Base-by-base conservation (phyloP, 2,797 vertebrate species). In the Gymnopithys bicolor region DNA sequence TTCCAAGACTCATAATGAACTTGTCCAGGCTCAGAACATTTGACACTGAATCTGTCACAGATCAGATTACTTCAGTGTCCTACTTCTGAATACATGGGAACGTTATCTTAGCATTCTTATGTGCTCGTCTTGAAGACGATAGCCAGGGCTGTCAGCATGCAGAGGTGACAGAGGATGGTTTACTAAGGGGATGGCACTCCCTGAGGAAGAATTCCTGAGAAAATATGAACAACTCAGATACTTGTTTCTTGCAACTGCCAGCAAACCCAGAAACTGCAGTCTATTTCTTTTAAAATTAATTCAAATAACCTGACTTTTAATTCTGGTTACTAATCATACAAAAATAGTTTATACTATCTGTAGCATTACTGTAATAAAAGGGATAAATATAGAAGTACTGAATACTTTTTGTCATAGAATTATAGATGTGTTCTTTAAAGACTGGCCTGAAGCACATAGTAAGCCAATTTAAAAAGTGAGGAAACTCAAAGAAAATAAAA, bases 31-130 rank as follows among this genome's bases (percentile, higher is more conserved):
- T 90, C 87, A 78, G 76, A 92, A 86, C 82, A 76, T 94, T 93
- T 95, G 91, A 92, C 92, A 82, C 91, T 32, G 83, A 85, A 84
- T 91, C 94, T 94, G 92, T 93, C 84, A 93, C 1, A 37, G 80
- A 94, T 82, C 93, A 94, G 94, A 94, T 96, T 97, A 95, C 52
- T 63, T 67, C 59, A 37, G 91, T 89, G 85, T 93, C 74, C 83
- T 96, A 84, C 95, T 96, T 94, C 59, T 76, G 88, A 94, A 84
- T 95, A 94, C 95, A 94, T 3, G 33, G 90, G 56, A 32, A 56
- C 58, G 13, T 95, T 96, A 96, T 95, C 95, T 89, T 14, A 27
- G 69, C 92, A 92, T 96, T 97, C 92, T 95, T 94, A 85, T 17
- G 13, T 71, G 84, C 45, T 83, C 45, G 4, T 91, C 96, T 96